These are phyloP conservation scores for Rhagoletis pomonella DNA, from an alignment of 1,140 invertebrate species.

Conservation along the genomic window DNA sequence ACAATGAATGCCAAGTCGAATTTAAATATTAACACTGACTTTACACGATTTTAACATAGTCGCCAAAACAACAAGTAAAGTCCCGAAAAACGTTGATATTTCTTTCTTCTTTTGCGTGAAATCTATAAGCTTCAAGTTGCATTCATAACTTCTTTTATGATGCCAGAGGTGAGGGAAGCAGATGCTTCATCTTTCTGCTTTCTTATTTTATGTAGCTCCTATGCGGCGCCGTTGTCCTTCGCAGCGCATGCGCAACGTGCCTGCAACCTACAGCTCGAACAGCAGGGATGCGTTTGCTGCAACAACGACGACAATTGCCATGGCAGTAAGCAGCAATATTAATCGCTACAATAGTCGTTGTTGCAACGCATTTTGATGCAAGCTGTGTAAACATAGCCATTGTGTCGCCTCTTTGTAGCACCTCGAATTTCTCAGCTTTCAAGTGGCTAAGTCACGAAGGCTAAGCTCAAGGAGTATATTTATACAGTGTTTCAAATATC, in stretches of 20 bases:
- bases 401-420: constrained; percentile 39
- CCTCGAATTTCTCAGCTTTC: not conserved
- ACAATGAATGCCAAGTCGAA: constrained; percentile 50
- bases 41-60: constrained; percentile 66
- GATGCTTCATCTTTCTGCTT: not conserved
- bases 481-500: not conserved
- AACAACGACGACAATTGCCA: not conserved
- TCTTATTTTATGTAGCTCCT: not conserved
- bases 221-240: constrained; percentile 9
- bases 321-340: not conserved
- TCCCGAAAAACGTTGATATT: not conserved
- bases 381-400: constrained; percentile 44
- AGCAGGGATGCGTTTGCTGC: constrained; percentile 34
- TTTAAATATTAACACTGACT: constrained; percentile 73
- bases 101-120: not conserved
- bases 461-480: not conserved
- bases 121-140: constrained; percentile 27
- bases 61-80: constrained; percentile 56
- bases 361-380: constrained; percentile 41
- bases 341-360: not conserved
- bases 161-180: not conserved
- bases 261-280: not conserved
- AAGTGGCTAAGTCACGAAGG: constrained; percentile 35
- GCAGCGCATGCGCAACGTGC: constrained; percentile 33
- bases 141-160: not conserved